Evolutionary conservation across 2,113 vertebrate species (phyloP), one percentile per base, ranked within the genome.

Genomic region (Spea multiplicata): DNA sequence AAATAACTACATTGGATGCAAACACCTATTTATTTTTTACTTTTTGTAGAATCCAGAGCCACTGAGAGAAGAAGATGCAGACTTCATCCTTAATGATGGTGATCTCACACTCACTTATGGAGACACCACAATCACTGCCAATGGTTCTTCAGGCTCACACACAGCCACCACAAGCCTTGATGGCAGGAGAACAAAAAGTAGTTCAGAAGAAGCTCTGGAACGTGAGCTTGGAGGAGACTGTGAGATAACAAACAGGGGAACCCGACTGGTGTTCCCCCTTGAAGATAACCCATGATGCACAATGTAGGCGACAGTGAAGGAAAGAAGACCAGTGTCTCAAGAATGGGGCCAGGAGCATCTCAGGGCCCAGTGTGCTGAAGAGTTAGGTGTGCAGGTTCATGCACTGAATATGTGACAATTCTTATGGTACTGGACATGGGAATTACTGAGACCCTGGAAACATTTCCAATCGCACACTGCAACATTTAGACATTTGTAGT

Each of bases 81-180:
- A 98, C 85, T 92, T 98, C 83, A 94, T 98, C 84, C 89, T 94
- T 64, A 95, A 92, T 0, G 96, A 98, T 17, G 90, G 93, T 5
- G 96, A 99, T 87, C 93, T 98, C 82, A 92, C 95, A 0, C 90
- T 98, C 86, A 95, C 94, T n/a, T 98, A 97, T 0, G 97, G 96
- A 0, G 96, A 98, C 83, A 93, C 94, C 1, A 91, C 94, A 82
- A 93, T 98, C 89, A 95, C 95, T 4, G 93, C 96, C 5, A 97
- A 98, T 0, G 97, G 96, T 65, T 96, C 96, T 0, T 95, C 94
- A 0, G 88, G 91, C 14, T 88, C 87, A 4, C 88, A 92, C 17
- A 88, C 83, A 45, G 92, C 73, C 81, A 85, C n/a, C 82, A 90
- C 74, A 84, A 87, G 49, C 84, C 81, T 91, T 14, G 83, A 95